Percentiles rank a stretch among this genome's conserved stretches.
These are phyloP conservation scores for Paramuricea clavata DNA, from an alignment of 92 coral and sea anemone genomes.

Conservation along the genomic window DNA sequence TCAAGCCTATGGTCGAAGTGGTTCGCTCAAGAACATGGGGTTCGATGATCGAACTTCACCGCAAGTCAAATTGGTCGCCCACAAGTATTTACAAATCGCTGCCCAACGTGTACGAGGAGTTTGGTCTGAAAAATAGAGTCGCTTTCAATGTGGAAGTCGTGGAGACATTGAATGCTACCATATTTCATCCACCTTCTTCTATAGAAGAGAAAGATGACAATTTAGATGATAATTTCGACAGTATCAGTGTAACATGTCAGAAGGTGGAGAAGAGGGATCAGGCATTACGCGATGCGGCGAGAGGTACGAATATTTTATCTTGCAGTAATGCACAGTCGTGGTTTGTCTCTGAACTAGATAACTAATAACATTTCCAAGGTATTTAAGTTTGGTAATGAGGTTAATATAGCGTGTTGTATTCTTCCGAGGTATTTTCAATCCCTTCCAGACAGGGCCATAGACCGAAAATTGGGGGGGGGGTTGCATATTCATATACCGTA, in stretches of 20 bases:
- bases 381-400: no score
- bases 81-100: neutral
- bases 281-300: neutral
- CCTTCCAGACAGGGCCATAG: no score
- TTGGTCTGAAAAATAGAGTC: neutral
- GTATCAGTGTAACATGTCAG: neutral
- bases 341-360: no score
- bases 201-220: neutral
- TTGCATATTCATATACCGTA: no score
- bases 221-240: neutral
- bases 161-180: neutral
- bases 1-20: no score
- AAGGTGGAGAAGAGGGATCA: neutral
- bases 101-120: neutral
- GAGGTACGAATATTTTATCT: slow-evolving; percentile 7
- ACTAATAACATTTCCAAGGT: no score
- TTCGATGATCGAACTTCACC: neutral
- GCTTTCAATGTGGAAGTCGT: neutral
- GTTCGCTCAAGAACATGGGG: neutral
- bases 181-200: neutral
- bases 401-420: no score
- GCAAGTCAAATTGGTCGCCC: neutral
- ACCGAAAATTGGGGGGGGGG: no score
- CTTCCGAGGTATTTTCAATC: no score
- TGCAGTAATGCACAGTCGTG: no score